Evolutionary conservation across 2,113 vertebrate genomes (phyloP).

Genomic region (Corythornis vintsioides): DNA sequence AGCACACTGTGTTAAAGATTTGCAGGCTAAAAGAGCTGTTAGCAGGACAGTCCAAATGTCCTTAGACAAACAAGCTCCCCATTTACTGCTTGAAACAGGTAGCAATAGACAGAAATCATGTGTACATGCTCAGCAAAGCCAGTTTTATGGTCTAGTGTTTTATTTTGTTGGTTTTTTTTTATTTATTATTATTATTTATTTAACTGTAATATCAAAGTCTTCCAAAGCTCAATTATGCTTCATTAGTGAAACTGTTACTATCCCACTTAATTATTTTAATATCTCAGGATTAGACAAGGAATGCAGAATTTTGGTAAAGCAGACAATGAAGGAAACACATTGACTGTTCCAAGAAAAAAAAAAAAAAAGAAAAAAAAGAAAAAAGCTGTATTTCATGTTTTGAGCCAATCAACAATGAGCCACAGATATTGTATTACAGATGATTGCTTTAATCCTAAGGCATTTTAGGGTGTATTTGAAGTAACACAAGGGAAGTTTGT

Average conservation of each 20-base stretch:
- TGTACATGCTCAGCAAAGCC: not conserved
- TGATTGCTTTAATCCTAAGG: conserved; percentile 75
- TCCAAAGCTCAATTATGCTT: conserved; percentile 66
- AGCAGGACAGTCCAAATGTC: not conserved
- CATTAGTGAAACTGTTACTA: conserved; percentile 70
- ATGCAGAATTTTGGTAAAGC: conserved; percentile 67
- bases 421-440: conserved; percentile 70
- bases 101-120: not conserved
- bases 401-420: conserved; percentile 59
- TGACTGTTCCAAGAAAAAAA: conserved; percentile 44
- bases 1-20: not conserved
- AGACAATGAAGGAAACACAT: conserved; percentile 42
- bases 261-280: conserved; percentile 75
- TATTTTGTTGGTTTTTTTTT: not conserved
- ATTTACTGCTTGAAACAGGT: not conserved
- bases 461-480: conserved; percentile 72
- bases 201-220: conserved; percentile 68
- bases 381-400: conserved; percentile 69
- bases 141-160: not conserved
- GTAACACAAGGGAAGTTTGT: conserved; percentile 60
- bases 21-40: not conserved
- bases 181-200: not conserved
- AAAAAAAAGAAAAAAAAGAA: conserved; percentile 13
- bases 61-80: not conserved
- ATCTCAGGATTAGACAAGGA: conserved; percentile 64